These are phyloP conservation scores for Dasypolia templi DNA, from an alignment of 2,888 invertebrate genomes.

Conservation along the genomic window DNA sequence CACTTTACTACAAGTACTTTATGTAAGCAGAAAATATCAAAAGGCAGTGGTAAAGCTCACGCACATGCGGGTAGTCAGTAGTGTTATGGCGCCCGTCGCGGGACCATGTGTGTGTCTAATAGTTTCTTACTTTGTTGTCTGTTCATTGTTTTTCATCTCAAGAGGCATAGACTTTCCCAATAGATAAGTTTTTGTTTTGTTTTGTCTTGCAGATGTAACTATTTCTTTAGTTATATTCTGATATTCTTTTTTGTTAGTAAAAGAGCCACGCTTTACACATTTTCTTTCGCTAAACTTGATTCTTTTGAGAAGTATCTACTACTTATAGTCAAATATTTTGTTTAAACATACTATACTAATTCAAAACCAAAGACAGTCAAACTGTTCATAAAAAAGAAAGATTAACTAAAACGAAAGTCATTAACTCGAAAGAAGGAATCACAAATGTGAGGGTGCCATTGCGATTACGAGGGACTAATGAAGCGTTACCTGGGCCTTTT, in stretches of 20 bases:
- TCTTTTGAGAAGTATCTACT: neutral
- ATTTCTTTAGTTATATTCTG: neutral
- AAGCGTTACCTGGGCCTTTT: slow-evolving; percentile 71
- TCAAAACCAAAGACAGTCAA: neutral
- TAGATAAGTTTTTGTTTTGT: slow-evolving; percentile 8
- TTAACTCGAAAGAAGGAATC: slow-evolving; percentile 69
- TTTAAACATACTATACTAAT: neutral
- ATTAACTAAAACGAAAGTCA: slow-evolving; percentile 66
- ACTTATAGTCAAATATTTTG: neutral
- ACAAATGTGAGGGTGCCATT: slow-evolving; percentile 71
- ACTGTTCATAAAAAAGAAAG: slow-evolving; percentile 36
- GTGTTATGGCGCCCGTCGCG: slow-evolving; percentile 68
- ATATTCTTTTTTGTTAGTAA: neutral
- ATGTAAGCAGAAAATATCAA: slow-evolving; percentile 25
- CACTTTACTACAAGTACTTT: slow-evolving; percentile 30
- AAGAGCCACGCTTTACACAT: neutral
- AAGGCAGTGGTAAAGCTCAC: slow-evolving; percentile 17
- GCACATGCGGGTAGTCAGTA: slow-evolving; percentile 9
- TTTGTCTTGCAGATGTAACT: slow-evolving; percentile 2
- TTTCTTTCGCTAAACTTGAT: neutral
- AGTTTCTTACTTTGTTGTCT: slow-evolving; percentile 50
- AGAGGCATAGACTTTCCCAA: neutral
- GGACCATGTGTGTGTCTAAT: slow-evolving; percentile 44
- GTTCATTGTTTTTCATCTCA: slow-evolving; percentile 24
- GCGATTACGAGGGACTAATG: slow-evolving; percentile 70